Conservation (phyloP, 2,113 vertebrate genomes). For the Eupsittula cactorum region DNA sequence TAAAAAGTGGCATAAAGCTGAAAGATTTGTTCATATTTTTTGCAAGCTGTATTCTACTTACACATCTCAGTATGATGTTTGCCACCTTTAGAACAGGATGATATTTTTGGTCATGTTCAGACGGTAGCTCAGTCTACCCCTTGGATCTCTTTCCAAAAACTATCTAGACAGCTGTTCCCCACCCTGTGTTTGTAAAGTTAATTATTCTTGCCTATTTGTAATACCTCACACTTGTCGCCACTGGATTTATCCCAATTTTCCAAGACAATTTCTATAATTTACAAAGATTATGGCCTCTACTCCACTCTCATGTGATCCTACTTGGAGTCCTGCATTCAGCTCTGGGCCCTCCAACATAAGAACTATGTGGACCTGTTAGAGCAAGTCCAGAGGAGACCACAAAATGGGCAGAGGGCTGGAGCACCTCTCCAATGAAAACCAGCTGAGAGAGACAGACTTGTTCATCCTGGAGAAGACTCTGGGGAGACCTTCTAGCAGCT, state of each 20-base stretch:
- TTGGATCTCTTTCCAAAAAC: slow-evolving; percentile 24
- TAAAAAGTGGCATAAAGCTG: not conserved
- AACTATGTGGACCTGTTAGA: not conserved
- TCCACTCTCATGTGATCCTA: not conserved
- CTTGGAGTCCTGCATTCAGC: not conserved
- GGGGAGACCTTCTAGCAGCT: not conserved
- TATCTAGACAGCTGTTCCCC: not conserved
- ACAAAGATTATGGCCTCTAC: not conserved
- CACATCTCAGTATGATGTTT: slow-evolving; percentile 1
- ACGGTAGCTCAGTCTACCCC: not conserved
- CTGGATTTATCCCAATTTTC: not conserved
- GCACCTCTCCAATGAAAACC: not conserved
- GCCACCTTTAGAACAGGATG: slow-evolving; percentile 21
- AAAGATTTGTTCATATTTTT: slow-evolving; percentile 5
- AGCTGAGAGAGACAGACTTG: not conserved
- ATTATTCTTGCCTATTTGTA: not conserved
- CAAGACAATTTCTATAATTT: not conserved
- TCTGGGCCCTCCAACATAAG: not conserved
- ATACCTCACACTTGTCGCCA: not conserved
- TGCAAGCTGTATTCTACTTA: not conserved
- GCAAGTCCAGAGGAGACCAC: not conserved
- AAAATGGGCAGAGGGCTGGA: not conserved
- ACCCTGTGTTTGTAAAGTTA: not conserved
- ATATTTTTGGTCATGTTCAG: slow-evolving; percentile 30
- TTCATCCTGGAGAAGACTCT: not conserved